Conservation (phyloP, 2,888 invertebrate genomes). For the Drosophila neonasuta region DNA sequence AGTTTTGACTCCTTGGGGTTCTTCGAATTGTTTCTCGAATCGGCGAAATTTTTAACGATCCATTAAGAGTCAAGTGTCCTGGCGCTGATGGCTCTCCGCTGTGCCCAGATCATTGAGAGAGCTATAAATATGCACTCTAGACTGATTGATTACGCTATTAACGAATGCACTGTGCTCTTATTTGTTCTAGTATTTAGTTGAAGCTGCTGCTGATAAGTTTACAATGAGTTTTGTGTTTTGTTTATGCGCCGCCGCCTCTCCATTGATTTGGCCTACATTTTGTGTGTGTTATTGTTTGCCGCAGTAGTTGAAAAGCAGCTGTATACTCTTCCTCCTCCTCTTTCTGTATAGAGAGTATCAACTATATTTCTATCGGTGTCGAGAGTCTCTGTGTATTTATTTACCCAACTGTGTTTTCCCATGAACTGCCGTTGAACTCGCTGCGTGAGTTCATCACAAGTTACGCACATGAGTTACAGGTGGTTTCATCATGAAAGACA, state of each 20-base stretch:
- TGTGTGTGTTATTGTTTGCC: constrained; percentile 41
- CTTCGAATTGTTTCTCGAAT: constrained; percentile 25
- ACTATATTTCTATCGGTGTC: constrained; percentile 11
- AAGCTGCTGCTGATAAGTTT: constrained; percentile 48
- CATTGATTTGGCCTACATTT: constrained; percentile 68
- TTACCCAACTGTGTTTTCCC: constrained; percentile 41
- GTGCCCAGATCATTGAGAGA: constrained; percentile 17
- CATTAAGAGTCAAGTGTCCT: constrained; percentile 64
- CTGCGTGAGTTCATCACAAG: constrained; percentile 10
- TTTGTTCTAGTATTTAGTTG: constrained; percentile 31
- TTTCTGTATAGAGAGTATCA: background rate
- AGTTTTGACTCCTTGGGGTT: background rate
- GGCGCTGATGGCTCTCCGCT: constrained; percentile 38
- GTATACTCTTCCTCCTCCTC: constrained; percentile 3
- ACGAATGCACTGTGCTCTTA: constrained; percentile 32
- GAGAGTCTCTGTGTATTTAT: constrained; percentile 25
- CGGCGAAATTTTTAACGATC: constrained; percentile 41
- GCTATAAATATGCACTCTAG: constrained; percentile 49
- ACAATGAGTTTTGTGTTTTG: constrained; percentile 52
- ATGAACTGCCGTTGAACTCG: constrained; percentile 67
- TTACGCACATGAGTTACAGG: constrained; percentile 29
- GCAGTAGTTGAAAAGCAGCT: constrained; percentile 24
- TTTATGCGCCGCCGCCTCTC: constrained; percentile 46
- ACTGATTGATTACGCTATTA: constrained; percentile 66
- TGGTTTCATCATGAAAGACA: constrained; percentile 10